phyloP scores from a whole-genome alignment of 1,140 invertebrate genomes.

The Drosophila lowei region DNA sequence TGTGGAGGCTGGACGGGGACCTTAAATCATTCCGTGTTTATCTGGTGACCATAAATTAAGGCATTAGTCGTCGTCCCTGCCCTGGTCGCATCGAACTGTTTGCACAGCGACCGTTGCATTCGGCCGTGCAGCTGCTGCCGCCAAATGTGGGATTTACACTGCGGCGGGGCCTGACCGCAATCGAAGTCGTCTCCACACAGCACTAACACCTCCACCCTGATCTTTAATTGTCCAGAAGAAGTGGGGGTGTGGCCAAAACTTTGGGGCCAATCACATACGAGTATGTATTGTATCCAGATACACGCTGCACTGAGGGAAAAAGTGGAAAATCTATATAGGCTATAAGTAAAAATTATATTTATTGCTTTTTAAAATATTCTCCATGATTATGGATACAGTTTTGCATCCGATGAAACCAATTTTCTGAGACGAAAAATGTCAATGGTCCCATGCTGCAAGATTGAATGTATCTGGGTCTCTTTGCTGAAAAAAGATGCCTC shows the following conservation, averaged over 20 bases:
- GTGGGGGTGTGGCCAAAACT: slow-evolving; percentile 16
- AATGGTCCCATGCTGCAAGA: too few species aligned
- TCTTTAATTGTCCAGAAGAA: slow-evolving; percentile 64
- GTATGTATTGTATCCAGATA: too few species aligned
- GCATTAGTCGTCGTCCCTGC: slow-evolving; percentile 66
- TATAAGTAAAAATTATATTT: too few species aligned
- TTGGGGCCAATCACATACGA: not conserved
- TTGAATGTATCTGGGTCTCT: too few species aligned
- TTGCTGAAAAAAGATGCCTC: too few species aligned
- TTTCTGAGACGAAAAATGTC: too few species aligned
- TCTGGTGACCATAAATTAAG: slow-evolving; percentile 79
- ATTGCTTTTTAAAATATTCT: too few species aligned
- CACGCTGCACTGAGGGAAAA: not conserved
- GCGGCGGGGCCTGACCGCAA: slow-evolving; percentile 63
- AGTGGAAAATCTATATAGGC: too few species aligned
- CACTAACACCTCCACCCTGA: slow-evolving; percentile 9
- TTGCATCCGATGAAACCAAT: too few species aligned
- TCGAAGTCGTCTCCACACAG: slow-evolving; percentile 50
- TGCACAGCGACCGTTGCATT: slow-evolving; percentile 74
- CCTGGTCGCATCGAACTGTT: slow-evolving; percentile 70
- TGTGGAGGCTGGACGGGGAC: not conserved
- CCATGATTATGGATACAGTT: too few species aligned
- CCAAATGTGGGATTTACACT: slow-evolving; percentile 73
- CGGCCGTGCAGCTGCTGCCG: slow-evolving; percentile 74
- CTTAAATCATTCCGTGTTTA: slow-evolving; percentile 76